A percentile compares a stretch with the other conserved stretches of the same genome.
These are phyloP conservation scores for Pyrrhosoma nymphula DNA, from an alignment of 2,888 invertebrate genomes.

Conservation along the genomic window DNA sequence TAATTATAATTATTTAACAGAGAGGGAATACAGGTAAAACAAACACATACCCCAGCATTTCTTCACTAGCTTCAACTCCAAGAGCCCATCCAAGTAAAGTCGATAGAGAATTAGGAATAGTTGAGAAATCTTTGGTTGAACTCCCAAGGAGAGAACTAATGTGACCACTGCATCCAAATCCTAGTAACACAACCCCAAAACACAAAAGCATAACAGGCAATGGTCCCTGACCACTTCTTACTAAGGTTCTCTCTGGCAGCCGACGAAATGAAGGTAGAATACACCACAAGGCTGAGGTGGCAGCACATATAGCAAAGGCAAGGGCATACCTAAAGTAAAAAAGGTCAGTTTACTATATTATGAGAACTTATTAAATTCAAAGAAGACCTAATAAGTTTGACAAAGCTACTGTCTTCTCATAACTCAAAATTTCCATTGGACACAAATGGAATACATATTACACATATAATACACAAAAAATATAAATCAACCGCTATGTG, in stretches of 20 bases:
- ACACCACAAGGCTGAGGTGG: not conserved
- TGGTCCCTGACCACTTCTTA: not conserved
- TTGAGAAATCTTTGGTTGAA: not conserved
- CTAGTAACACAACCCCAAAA: not conserved
- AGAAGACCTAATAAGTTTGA: no score
- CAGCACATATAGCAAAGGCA: not conserved
- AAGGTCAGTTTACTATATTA: not conserved
- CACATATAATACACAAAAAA: no score
- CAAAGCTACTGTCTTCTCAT: no score
- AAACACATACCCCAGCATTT: not conserved
- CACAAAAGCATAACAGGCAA: not conserved
- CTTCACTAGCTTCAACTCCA: not conserved
- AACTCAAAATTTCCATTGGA: no score
- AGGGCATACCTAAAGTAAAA: not conserved
- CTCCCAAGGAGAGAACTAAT: constrained; percentile 6
- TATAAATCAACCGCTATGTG: no score
- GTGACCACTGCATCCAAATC: not conserved
- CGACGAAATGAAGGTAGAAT: not conserved
- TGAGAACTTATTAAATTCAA: no score
- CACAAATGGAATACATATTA: no score
- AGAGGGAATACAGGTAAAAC: not conserved
- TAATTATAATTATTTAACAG: not conserved
- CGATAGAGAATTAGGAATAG: not conserved
- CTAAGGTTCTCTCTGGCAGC: not conserved
- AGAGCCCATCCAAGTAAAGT: not conserved